A percentile compares a stretch with the other conserved stretches of the same genome.
These are phyloP conservation scores for Falcaria lacertinaria DNA, from an alignment of 2,888 invertebrate genomes.

Conservation along the genomic window DNA sequence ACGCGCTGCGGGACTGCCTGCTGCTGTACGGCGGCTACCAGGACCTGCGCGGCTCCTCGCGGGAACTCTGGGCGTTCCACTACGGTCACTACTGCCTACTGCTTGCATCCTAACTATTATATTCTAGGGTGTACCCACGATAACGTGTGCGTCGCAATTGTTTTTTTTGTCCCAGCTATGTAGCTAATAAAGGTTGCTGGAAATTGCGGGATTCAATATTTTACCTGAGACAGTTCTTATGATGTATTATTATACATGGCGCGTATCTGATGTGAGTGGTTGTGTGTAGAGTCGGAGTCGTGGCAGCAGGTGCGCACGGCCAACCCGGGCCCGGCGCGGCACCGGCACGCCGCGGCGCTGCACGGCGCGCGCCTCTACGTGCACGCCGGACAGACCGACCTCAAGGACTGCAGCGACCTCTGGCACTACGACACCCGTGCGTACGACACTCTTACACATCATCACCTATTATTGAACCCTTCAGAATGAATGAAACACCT, in stretches of 20 bases:
- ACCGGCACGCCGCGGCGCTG: slow-evolving; percentile 91
- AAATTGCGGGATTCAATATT: too few relatives aligned
- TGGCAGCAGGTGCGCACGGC: slow-evolving; percentile 82
- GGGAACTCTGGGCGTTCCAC: slow-evolving; percentile 93
- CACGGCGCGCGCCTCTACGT: slow-evolving; percentile 90
- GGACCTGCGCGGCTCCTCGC: slow-evolving; percentile 90
- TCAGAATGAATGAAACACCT: too few relatives aligned
- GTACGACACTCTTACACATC: slow-evolving; percentile 14
- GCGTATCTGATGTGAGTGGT: too few relatives aligned
- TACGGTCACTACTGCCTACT: slow-evolving; percentile 84
- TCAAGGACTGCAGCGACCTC: slow-evolving; percentile 87
- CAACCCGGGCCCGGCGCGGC: slow-evolving; percentile 82
- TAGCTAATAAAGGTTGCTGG: too few relatives aligned
- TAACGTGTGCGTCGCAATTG: too few relatives aligned
- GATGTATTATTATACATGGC: too few relatives aligned
- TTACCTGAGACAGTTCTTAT: too few relatives aligned
- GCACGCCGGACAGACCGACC: slow-evolving; percentile 93
- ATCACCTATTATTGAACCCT: too few relatives aligned
- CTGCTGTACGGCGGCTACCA: slow-evolving; percentile 93
- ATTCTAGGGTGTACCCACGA: too few relatives aligned
- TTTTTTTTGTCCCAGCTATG: too few relatives aligned
- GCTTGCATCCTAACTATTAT: too few relatives aligned
- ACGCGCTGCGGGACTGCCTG: slow-evolving; percentile 88
- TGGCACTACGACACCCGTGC: slow-evolving; percentile 89
- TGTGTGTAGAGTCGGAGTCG: slow-evolving; percentile 85